Base-by-base conservation (phyloP, 2,888 invertebrate genomes). In the Xestoiulus laeticollis region DNA sequence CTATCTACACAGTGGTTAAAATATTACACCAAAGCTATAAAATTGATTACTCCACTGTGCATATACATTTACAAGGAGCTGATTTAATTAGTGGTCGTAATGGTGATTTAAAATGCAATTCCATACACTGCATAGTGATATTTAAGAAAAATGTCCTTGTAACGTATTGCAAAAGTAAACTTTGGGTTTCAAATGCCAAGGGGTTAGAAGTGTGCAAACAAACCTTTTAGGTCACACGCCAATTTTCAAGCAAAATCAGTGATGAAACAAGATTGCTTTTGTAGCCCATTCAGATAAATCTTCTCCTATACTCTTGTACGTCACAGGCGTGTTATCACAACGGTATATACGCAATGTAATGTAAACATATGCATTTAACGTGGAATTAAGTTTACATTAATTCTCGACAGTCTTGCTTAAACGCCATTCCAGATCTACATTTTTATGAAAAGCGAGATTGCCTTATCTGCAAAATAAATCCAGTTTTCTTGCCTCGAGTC, bases 371-470 rank as follows among this genome's bases (percentile, higher is more conserved):
- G n/a, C 59, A n/a, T n/a, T 59, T 59, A 59, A 59, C n/a, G n/a
- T 19, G 59, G 59, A 59, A 59, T 59, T 59, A 59, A 59, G 59
- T 59, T 59, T n/a, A n/a, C 59, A 59, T 59, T 59, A 59, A 59
- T 59, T 59, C 59, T 59, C 59, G 59, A 59, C 59, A 59, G 59
- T 59, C n/a, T 59, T n/a, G 59, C n/a, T 12, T 48, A 48, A 48
- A 48, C 16, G 2, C 48, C 48, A 48, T 59, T 59, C 59, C n/a
- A 19, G n/a, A 59, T 59, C 1, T 19, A 19, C 59, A 59, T n/a
- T 59, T 59, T 59, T 19, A 59, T n/a, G 59, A 19, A 19, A n/a
- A 59, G 59, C 59, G 59, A 59, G 59, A 59, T 59, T n/a, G 19
- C 59, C 16, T 59, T 59, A 59, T 59, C 59, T 59, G 59, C 1